Conservation (phyloP, 2,888 invertebrate species). For the Drosophila infuscata region DNA sequence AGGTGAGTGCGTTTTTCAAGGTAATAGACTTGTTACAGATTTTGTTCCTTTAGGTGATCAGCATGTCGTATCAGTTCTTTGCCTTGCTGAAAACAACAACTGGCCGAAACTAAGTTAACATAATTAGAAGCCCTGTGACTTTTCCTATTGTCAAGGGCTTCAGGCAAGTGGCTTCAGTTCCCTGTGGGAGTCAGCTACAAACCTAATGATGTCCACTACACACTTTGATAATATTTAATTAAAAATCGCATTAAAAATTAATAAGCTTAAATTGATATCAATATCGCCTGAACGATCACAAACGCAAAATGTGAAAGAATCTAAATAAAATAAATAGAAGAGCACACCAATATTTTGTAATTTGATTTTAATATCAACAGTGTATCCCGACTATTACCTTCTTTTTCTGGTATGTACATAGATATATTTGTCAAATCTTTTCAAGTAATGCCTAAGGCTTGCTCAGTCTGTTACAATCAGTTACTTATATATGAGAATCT, state of each 20-base stretch:
- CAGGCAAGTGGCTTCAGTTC: not conserved
- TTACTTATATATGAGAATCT: conserved; percentile 21
- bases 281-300: conserved; percentile 66
- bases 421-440: not conserved
- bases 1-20: conserved; percentile 44
- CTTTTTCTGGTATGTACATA: not conserved
- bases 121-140: not conserved
- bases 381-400: not conserved
- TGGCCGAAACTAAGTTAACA: conserved; percentile 28
- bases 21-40: not conserved
- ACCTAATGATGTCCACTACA: conserved; percentile 55
- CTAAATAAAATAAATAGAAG: conserved; percentile 24
- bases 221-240: conserved; percentile 75
- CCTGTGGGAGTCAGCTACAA: not conserved
- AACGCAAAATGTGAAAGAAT: conserved; percentile 27
- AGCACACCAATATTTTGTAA: conserved; percentile 17
- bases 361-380: not conserved
- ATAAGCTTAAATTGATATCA: conserved; percentile 78
- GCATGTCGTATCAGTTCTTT: conserved; percentile 81
- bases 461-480: conserved; percentile 6
- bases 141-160: not conserved
- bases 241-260: conserved; percentile 77
- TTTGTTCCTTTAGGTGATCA: conserved; percentile 64
- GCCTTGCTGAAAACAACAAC: conserved; percentile 71
- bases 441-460: conserved; percentile 40